phyloP scores from a whole-genome alignment of 2,797 vertebrate genomes.

The Hydrophis major region DNA sequence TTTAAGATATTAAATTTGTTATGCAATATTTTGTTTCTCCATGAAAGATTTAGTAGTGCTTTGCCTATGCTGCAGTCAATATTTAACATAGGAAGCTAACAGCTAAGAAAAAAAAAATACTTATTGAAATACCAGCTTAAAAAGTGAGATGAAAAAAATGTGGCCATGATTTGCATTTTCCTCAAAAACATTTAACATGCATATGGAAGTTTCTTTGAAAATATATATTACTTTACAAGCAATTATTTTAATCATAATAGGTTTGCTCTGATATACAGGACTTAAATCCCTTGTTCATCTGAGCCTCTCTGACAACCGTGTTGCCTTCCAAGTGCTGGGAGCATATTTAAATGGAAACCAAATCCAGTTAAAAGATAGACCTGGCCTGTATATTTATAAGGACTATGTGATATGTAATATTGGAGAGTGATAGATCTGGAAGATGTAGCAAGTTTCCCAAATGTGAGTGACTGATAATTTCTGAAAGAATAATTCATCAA shows the following conservation, averaged over 20 bases:
- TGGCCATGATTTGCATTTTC: not conserved
- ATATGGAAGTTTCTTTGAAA: not conserved
- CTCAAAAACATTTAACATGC: not conserved
- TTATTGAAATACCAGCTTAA: not conserved
- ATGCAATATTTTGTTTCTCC: not conserved
- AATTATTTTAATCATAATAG: not conserved
- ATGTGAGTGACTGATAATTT: not conserved
- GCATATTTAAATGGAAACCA: not conserved
- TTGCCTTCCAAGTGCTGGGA: not conserved
- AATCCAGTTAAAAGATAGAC: not conserved
- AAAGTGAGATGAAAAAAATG: not conserved
- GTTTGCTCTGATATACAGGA: not conserved
- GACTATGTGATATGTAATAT: not conserved
- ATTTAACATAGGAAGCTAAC: constrained; percentile 12
- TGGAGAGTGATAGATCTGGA: not conserved
- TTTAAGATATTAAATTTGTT: not conserved
- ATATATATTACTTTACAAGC: not conserved
- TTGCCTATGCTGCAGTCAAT: constrained; percentile 20
- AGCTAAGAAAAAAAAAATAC: not conserved
- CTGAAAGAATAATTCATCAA: not conserved
- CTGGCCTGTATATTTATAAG: not conserved
- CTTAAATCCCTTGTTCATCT: not conserved
- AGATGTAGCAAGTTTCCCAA: not conserved
- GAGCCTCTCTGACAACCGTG: not conserved
- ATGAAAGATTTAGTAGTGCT: not conserved